Conservation (phyloP, 1,140 invertebrate genomes). For the Listronotus oregonensis region DNA sequence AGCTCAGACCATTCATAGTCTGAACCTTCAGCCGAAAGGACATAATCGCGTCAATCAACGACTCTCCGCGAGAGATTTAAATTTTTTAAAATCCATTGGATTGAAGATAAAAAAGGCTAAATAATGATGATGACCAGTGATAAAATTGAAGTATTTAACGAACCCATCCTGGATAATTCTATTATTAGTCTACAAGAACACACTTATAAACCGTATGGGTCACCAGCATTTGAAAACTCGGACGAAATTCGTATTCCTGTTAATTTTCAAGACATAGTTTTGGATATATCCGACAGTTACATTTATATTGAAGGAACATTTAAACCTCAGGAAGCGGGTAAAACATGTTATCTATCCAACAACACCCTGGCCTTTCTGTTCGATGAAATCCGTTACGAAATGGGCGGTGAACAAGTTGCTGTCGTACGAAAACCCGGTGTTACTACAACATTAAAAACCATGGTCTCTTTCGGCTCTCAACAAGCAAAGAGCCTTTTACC, state of each 20-base stretch:
- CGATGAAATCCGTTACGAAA: background rate
- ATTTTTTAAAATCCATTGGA: too few relatives aligned
- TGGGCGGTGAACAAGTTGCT: background rate
- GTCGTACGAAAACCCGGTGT: background rate
- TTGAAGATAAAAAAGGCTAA: background rate
- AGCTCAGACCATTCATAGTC: too few relatives aligned
- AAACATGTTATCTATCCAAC: slow-evolving; percentile 8
- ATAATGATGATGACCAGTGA: background rate
- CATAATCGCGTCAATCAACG: too few relatives aligned
- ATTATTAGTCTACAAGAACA: slow-evolving; percentile 24
- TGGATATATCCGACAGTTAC: slow-evolving; percentile 40
- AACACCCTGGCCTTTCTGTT: slow-evolving; percentile 19
- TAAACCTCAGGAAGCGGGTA: background rate
- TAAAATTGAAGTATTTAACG: slow-evolving; percentile 6
- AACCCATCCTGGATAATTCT: slow-evolving; percentile 11
- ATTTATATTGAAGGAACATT: slow-evolving; percentile 43
- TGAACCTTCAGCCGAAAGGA: too few relatives aligned
- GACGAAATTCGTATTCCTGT: slow-evolving; percentile 44
- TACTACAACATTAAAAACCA: background rate
- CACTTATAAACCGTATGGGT: slow-evolving; percentile 35
- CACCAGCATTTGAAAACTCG: slow-evolving; percentile 29
- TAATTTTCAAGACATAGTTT: slow-evolving; percentile 30
- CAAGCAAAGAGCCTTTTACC: background rate
- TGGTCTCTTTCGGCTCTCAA: background rate
- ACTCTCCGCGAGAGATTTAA: too few relatives aligned